phyloP scores from a whole-genome alignment of 2,113 vertebrate species.

The Pipra filicauda region DNA sequence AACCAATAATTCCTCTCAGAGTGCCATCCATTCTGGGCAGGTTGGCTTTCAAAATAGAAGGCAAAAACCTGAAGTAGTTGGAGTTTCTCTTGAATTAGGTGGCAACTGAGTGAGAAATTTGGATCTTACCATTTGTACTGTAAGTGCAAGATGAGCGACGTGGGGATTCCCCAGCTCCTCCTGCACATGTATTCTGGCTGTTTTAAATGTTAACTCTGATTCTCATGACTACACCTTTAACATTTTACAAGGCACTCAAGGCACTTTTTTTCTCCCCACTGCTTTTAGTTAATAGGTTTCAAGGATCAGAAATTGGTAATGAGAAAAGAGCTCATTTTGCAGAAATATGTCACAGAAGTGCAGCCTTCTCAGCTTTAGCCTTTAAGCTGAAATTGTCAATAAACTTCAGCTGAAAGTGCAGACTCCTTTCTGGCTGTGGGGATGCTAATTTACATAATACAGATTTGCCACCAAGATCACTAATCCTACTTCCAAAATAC shows the following conservation, averaged over 20 bases:
- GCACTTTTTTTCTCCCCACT: background rate
- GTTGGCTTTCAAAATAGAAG: background rate
- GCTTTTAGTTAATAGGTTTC: background rate
- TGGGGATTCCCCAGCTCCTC: background rate
- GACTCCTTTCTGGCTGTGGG: background rate
- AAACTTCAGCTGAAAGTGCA: background rate
- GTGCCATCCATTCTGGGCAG: background rate
- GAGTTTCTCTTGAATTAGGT: background rate
- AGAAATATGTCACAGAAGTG: background rate
- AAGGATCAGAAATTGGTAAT: background rate
- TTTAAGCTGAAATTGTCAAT: background rate
- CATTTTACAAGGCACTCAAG: slow-evolving; percentile 11
- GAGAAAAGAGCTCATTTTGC: background rate
- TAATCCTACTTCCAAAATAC: background rate
- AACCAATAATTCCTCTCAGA: background rate
- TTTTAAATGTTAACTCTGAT: slow-evolving; percentile 2
- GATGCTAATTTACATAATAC: background rate
- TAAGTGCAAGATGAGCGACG: background rate
- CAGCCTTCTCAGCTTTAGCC: background rate
- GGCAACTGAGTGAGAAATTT: slow-evolving; percentile 17
- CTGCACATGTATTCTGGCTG: background rate
- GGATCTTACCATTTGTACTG: background rate
- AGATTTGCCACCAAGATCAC: background rate
- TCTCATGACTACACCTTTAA: background rate
- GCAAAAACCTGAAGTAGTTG: background rate